Base-by-base conservation (phyloP, 2,888 invertebrate genomes). In the Eulithis prunata region DNA sequence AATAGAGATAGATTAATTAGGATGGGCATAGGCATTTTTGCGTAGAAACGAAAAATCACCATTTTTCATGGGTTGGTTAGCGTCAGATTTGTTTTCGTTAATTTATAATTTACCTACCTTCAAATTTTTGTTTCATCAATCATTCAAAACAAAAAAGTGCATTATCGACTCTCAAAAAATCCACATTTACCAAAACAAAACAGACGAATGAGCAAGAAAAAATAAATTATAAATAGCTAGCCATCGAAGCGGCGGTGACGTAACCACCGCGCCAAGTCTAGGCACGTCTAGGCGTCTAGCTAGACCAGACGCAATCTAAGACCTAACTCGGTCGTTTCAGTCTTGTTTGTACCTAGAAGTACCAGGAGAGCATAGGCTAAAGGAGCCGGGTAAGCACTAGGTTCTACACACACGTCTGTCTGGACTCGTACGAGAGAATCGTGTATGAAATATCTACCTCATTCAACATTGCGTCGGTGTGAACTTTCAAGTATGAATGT, bases 291-390 rank as follows among this genome's bases (percentile, higher is more conserved):
- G 71, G 45, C 63, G 57, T 68, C 66, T 69, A 67, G 67, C 66
- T 65, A 64, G 62, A 51, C 68, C 66, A 63, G 63, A 64, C 64
- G 47, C 36, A 57, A 56, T 62, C 58, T 58, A 64, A 73, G 72
- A 74, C 69, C 71, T 71, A 72, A 70, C 62, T 70, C 67, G 62
- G 70, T 47, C 62, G 54, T 68, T 75, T 72, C 78, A 75, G 83
- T 75, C 86, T 85, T 79, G 79, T 79, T 85, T 81, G 85, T 91
- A 89, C 90, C 90, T 91, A 90, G 84, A 87, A 82, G 77, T 88
- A 92, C 91, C 80, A 91, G 90, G 91, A 75, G 72, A 71, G 61
- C 89, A 91, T 81, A 81, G 74, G 61, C 69, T 69, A 64, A 56
- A 73, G 78, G 81, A 83, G 85, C 66, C 32, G 13, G 79, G 64